phyloP scores from a whole-genome alignment of 2,888 invertebrate species.

The Plebejus melissa region DNA sequence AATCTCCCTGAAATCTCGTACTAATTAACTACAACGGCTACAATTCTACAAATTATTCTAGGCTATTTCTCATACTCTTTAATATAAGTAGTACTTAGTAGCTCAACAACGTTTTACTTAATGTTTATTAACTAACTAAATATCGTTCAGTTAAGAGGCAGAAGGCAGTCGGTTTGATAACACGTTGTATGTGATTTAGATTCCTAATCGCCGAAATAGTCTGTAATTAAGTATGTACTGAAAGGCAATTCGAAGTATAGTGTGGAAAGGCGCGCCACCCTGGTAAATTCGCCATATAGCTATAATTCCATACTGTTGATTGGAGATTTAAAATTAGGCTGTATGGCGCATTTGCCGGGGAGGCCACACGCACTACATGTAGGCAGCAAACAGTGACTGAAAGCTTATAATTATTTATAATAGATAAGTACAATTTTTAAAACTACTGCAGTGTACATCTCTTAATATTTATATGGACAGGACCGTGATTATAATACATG shows the following conservation, averaged over 20 bases:
- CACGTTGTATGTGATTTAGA: conserved; percentile 31
- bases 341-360: no score
- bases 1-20: conserved; percentile 33
- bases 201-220: conserved; percentile 33
- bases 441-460: conserved; percentile 33
- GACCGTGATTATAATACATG: conserved; percentile 67
- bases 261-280: no score
- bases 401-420: conserved; percentile 15
- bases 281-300: no score
- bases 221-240: conserved; percentile 26
- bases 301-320: no score
- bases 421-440: conserved; percentile 11
- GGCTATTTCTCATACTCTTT: conserved; percentile 41
- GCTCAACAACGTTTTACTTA: conserved; percentile 44
- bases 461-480: conserved; percentile 56
- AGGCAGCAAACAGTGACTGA: conserved; percentile 19
- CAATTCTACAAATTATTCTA: conserved; percentile 42
- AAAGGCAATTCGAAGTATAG: conserved; percentile 18
- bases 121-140: conserved; percentile 39
- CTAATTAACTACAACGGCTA: conserved; percentile 40
- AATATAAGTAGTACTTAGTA: conserved; percentile 33
- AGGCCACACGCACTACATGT: no score
- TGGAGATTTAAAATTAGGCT: no score
- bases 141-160: conserved; percentile 36
- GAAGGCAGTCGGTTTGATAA: conserved; percentile 39